Evolutionary conservation across 1,140 invertebrate species (phyloP).

Genomic region (Linepithema humile): DNA sequence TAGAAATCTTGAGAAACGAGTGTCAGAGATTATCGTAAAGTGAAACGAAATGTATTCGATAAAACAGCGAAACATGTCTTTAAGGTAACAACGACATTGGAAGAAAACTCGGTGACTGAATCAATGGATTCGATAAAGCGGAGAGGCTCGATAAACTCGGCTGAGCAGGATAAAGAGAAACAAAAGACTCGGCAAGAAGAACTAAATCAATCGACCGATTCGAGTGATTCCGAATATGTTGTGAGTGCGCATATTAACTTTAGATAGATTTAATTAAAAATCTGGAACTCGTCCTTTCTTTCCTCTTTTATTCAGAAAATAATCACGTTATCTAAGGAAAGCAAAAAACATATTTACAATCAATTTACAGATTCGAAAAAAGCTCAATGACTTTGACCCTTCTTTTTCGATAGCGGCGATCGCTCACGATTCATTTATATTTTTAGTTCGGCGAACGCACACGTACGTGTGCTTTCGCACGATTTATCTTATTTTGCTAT

Average conservation of each 20-base stretch:
- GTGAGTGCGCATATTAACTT: too few species aligned
- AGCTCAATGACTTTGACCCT: neutral
- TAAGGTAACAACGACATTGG: slow-evolving; percentile 30
- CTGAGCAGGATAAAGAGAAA: slow-evolving; percentile 27
- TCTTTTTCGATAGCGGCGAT: slow-evolving; percentile 21
- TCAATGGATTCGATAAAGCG: slow-evolving; percentile 14
- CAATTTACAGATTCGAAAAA: slow-evolving; percentile 8
- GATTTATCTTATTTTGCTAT: slow-evolving; percentile 19
- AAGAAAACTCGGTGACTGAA: slow-evolving; percentile 70
- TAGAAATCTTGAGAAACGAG: neutral
- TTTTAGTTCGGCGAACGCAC: neutral
- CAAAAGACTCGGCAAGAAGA: slow-evolving; percentile 64
- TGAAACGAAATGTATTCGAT: neutral
- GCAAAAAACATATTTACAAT: neutral
- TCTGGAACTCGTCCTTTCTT: too few species aligned
- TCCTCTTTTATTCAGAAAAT: neutral
- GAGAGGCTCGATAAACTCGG: neutral
- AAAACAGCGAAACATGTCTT: neutral
- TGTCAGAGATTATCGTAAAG: neutral
- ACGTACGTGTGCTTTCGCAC: neutral
- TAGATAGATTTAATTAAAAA: too few species aligned
- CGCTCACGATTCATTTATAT: slow-evolving; percentile 7
- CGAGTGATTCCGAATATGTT: too few species aligned
- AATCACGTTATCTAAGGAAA: neutral
- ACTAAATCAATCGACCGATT: slow-evolving; percentile 68